Percentiles rank a stretch among this genome's conserved stretches.
phyloP scores from a whole-genome alignment of 2,888 invertebrate species.

The Gibbula magus region DNA sequence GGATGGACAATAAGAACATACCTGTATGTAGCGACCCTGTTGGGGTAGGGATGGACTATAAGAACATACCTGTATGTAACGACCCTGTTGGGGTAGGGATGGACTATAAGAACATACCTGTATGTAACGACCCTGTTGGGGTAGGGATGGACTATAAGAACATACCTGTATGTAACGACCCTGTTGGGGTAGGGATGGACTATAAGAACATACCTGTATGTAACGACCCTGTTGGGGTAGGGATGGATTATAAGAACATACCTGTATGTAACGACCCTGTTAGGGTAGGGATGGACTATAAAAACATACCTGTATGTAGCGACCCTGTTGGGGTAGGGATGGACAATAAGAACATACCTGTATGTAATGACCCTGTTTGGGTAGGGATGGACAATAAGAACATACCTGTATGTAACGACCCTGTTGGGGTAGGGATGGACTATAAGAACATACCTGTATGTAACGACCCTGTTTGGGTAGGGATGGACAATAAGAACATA shows the following conservation, averaged over 20 bases:
- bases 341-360: no score
- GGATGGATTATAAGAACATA: neutral
- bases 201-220: neutral
- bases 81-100: neutral
- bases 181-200: neutral
- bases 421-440: neutral
- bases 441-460: neutral
- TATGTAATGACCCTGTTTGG: neutral
- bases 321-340: no score
- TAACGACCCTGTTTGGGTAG: no score
- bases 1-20: no score
- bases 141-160: neutral
- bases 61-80: no score
- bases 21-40: no score
- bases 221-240: neutral
- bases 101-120: neutral
- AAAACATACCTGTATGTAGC: neutral
- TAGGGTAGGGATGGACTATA: neutral
- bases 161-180: no score
- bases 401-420: no score
- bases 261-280: conserved; percentile 3
- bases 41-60: neutral
- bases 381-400: neutral
- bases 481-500: no score
- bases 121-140: neutral